Base-by-base conservation (phyloP, 2,113 vertebrate genomes). In the Phalacrocorax pelagicus region DNA sequence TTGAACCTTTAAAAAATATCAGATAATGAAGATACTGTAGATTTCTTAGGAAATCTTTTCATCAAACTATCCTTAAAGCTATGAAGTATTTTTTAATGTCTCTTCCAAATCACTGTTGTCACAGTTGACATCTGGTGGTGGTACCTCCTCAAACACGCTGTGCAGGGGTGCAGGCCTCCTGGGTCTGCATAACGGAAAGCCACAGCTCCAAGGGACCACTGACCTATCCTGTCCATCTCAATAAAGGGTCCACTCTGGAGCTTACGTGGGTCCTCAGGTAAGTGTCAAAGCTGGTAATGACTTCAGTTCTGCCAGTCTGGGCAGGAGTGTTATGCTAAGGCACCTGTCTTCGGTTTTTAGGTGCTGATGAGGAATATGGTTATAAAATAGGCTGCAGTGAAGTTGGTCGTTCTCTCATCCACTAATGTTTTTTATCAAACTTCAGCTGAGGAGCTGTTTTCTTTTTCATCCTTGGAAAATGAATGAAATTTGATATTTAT, bases 71-170 rank as follows among this genome's bases (percentile, higher is more conserved):
- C 10, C 2, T 67, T 65, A 75, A 82, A 84, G 71, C 8, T 15
- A 11, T 24, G 32, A 63, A 79, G 17, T 18, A 9, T 2, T 34
- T 65, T 59, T 57, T 16, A 47, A 6, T 20, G 1, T 47, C 32
- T 63, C 29, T 59, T 85, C 5, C 4, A 47, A 81, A 75, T 36
- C 57, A 10, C 10, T 72, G n/a, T 32, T 49, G 10, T 86, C 40
- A 16, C 55, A 66, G 26, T 16, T 82, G 30, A 40, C 24, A 40
- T 69, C 38, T 11, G 5, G 46, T 4, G 3, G 32, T 30, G 26
- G 2, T 21, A 40, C 9, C 15, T 70, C 46, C 54, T 40, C 27
- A 78, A 57, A 34, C 23, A 38, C 0, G 0, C 17, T 81, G 34
- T 49, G 44, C 19, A 55, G 30, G 7, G 27, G 2, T 18, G 27